Evolutionary conservation across 2,888 invertebrate genomes (phyloP).

Genomic region (Cotesia congregata): DNA sequence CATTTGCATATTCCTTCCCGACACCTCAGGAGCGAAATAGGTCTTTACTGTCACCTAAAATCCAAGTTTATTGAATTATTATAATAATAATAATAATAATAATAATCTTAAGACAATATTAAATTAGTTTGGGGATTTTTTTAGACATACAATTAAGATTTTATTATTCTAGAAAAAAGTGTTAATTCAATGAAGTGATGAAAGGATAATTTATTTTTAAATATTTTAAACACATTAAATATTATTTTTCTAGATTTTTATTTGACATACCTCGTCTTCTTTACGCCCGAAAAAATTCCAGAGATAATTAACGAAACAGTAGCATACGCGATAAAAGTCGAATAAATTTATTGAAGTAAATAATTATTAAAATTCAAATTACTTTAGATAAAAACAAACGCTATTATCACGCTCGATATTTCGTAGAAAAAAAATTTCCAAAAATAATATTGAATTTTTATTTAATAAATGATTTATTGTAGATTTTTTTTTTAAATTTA

Average conservation of each 20-base stretch:
- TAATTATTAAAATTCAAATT: conserved; percentile 7
- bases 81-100: too few species aligned
- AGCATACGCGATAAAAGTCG: not conserved
- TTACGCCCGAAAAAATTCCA: not conserved
- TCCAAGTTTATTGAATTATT: too few species aligned
- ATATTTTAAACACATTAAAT: not conserved
- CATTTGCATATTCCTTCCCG: too few species aligned
- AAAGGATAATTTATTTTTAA: not conserved
- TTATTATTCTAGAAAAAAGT: not conserved
- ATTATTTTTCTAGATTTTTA: not conserved
- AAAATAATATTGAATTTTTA: not conserved
- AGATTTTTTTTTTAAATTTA: not conserved
- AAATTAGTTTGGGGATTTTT: too few species aligned
- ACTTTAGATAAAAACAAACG: not conserved
- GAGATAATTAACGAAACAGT: conserved; percentile 15
- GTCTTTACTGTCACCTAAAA: too few species aligned
- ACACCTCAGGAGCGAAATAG: too few species aligned
- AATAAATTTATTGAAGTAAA: conserved; percentile 13
- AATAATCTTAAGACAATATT: too few species aligned
- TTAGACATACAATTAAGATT: too few species aligned
- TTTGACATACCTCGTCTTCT: not conserved
- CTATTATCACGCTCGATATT: not conserved
- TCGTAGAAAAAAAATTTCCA: not conserved
- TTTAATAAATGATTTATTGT: conserved; percentile 12
- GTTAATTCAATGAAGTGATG: not conserved